These are phyloP conservation scores for Stratiolaelaps scimitus DNA, from an alignment of 1,140 invertebrate species.

Conservation along the genomic window DNA sequence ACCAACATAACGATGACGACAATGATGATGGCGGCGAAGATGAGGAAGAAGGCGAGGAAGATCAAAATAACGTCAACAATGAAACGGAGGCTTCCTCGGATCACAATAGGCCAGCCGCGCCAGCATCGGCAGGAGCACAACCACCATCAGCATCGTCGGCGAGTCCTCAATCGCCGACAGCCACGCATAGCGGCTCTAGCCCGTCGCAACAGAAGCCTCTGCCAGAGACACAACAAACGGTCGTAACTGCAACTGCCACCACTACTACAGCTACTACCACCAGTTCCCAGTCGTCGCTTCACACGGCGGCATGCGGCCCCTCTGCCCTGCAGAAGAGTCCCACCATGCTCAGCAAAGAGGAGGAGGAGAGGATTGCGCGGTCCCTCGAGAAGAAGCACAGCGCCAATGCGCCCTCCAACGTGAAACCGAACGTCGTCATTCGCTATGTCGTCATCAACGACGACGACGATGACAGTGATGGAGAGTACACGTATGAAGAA, in stretches of 20 bases:
- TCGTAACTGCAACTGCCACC: too few relatives aligned
- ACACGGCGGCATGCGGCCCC: too few relatives aligned
- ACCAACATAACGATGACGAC: too few relatives aligned
- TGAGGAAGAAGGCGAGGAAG: slow-evolving; percentile 6
- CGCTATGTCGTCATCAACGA: slow-evolving; percentile 10
- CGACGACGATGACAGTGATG: slow-evolving; percentile 13
- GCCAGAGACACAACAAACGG: too few relatives aligned
- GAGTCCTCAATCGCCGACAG: background rate
- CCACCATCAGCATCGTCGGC: background rate
- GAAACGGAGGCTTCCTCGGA: too few relatives aligned
- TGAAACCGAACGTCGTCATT: background rate
- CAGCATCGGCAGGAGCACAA: background rate
- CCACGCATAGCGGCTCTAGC: background rate
- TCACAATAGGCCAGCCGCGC: too few relatives aligned
- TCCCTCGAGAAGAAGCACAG: slow-evolving; percentile 4
- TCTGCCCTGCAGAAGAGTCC: background rate
- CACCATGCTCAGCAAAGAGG: background rate
- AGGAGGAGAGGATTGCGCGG: background rate
- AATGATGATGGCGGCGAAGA: too few relatives aligned
- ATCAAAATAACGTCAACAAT: background rate
- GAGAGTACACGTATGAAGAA: slow-evolving; percentile 26
- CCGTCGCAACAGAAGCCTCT: too few relatives aligned
- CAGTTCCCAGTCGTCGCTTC: too few relatives aligned
- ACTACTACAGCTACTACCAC: too few relatives aligned
- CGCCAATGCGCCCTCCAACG: background rate